phyloP scores from a whole-genome alignment of 2,113 vertebrate species.

The Hystrix cristata region DNA sequence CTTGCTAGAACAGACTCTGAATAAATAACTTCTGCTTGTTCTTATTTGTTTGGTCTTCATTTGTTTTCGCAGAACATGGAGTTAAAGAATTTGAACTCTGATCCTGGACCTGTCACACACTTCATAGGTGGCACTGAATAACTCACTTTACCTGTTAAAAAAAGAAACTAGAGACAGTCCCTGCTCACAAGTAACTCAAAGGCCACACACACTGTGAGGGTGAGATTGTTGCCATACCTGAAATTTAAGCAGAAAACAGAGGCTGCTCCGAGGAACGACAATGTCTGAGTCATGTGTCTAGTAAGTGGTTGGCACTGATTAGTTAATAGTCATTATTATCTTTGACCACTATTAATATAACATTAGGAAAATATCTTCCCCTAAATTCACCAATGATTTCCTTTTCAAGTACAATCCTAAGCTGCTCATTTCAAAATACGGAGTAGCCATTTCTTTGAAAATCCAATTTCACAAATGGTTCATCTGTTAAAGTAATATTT shows the following conservation, averaged over 20 bases:
- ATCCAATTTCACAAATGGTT: conserved; percentile 58
- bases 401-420: conserved; percentile 10
- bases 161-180: not conserved
- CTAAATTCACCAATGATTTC: conserved; percentile 55
- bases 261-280: not conserved
- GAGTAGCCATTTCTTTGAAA: conserved; percentile 53
- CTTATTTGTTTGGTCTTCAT: not conserved
- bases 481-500: conserved; percentile 47
- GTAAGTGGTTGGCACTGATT: not conserved
- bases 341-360: conserved; percentile 25
- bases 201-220: too few relatives aligned
- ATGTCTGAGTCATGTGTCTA: not conserved
- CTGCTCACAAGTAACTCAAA: not conserved
- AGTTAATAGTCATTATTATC: not conserved
- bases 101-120: not conserved
- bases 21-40: not conserved
- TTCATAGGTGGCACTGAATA: not conserved
- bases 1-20: not conserved
- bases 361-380: conserved; percentile 44
- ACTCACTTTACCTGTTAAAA: not conserved
- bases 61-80: not conserved
- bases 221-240: not conserved
- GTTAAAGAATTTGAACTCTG: not conserved
- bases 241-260: not conserved
- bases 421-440: conserved; percentile 42